phyloP scores from a whole-genome alignment of 92 coral and sea anemone species.

The Palythoa grandiflora region DNA sequence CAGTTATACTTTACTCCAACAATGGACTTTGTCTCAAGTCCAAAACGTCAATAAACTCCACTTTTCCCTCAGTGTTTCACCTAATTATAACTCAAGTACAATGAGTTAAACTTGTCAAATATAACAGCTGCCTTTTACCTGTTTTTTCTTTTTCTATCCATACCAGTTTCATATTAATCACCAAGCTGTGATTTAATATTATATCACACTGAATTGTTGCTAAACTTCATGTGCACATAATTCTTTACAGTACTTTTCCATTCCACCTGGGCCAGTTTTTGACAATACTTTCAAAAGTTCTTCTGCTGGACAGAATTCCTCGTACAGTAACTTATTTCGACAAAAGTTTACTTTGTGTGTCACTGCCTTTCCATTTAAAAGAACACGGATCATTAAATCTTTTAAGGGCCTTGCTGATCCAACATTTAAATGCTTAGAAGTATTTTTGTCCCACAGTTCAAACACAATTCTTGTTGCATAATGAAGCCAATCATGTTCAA shows the following conservation, averaged over 20 bases:
- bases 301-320: slow-evolving; percentile 84
- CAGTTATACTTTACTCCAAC: too few species aligned
- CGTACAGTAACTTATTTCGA: slow-evolving; percentile 54
- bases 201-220: not conserved
- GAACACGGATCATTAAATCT: slow-evolving; percentile 59
- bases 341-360: slow-evolving; percentile 83
- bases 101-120: too few species aligned
- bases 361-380: slow-evolving; percentile 82
- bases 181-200: too few species aligned
- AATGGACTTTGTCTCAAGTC: too few species aligned
- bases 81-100: too few species aligned
- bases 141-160: too few species aligned
- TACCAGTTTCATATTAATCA: too few species aligned
- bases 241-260: not conserved
- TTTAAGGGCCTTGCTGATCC: not conserved
- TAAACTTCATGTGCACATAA: not conserved
- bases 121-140: too few species aligned
- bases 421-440: not conserved
- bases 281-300: slow-evolving; percentile 77
- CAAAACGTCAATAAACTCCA: too few species aligned
- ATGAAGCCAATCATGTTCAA: slow-evolving; percentile 72
- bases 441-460: slow-evolving; percentile 82
- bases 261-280: slow-evolving; percentile 42
- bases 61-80: too few species aligned
- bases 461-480: slow-evolving; percentile 86